Conservation (phyloP, 2,113 vertebrate species). For the Podilymbus podiceps region DNA sequence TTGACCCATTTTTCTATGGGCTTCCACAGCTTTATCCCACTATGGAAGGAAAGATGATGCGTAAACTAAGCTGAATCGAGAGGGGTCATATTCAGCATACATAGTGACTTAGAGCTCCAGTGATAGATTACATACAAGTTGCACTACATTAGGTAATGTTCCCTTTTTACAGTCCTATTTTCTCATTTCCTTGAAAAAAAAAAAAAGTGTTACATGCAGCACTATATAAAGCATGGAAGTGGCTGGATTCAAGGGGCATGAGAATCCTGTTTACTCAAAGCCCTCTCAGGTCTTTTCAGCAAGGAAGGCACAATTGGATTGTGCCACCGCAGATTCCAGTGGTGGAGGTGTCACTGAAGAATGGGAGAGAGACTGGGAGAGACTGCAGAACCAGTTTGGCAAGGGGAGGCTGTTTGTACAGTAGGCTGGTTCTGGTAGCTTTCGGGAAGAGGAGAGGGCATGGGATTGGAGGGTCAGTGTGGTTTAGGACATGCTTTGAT, state of each 20-base stretch:
- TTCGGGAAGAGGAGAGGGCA: neutral
- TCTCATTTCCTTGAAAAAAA: neutral
- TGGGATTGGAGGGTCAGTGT: neutral
- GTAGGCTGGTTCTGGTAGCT: neutral
- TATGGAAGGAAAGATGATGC: neutral
- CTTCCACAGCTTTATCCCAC: neutral
- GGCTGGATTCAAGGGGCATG: neutral
- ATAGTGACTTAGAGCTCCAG: neutral
- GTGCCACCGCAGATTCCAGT: neutral
- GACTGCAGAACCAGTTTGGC: neutral
- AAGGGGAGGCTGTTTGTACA: neutral
- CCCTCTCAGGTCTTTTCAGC: neutral
- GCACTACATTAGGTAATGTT: neutral
- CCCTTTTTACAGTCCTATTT: neutral
- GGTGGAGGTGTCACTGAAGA: neutral
- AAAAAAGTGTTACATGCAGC: neutral
- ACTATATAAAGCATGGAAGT: neutral
- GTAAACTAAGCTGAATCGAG: neutral
- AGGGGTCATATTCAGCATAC: neutral
- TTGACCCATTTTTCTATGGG: neutral
- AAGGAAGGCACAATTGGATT: neutral
- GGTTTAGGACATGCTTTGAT: neutral
- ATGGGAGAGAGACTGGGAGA: neutral
- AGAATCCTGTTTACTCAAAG: neutral
- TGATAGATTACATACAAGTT: neutral